Base-by-base conservation (phyloP, 2,797 vertebrate genomes). In the Pteropus rufus region DNA sequence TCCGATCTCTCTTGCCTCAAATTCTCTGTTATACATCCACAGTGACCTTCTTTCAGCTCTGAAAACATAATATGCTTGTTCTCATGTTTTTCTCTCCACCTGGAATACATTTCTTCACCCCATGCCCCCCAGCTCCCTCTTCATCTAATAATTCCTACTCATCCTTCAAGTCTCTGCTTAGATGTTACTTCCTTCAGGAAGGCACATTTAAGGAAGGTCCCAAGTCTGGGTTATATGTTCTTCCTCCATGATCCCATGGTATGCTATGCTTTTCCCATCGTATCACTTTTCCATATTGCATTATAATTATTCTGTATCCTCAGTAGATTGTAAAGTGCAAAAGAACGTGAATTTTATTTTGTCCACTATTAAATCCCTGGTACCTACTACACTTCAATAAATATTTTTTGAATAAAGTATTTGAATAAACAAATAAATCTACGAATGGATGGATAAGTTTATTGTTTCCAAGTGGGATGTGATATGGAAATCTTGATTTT, bases 341-440 rank as follows among this genome's bases (percentile, higher is more conserved):
- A 64, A 86, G 31, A 21, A 70, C n/a, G 64, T 62, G 16, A 81
- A 67, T 83, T 87, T 83, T 64, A 46, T 77, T 76, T 76, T 16
- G 15, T 65, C 44, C 60, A 31, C n/a, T 8, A 41, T 26, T 60
- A 87, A 60, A 60, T 46, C 69, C 56, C 56, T 62, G 62, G 56
- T 39, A 69, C 41, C 36, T 69, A 89, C 70, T 64, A 89, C 7
- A 88, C 15, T 11, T 80, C 44, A 84, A 26, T 44, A 92, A 69
- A 49, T 4, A 39, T 31, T 90, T 56, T 70, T 64, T 65, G 31
- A 89, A 62, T 80, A 75, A 93, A 90, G 41, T 65, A 80, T 67
- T 36, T 80, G 67, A 95, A 90, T 85, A 46, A 90, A 89, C n/a
- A 93, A 65, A 49, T 56, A n/a, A 4, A n/a, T 69, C 58, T 79